phyloP scores from a whole-genome alignment of 2,113 vertebrate species.

The Sceloporus undulatus region DNA sequence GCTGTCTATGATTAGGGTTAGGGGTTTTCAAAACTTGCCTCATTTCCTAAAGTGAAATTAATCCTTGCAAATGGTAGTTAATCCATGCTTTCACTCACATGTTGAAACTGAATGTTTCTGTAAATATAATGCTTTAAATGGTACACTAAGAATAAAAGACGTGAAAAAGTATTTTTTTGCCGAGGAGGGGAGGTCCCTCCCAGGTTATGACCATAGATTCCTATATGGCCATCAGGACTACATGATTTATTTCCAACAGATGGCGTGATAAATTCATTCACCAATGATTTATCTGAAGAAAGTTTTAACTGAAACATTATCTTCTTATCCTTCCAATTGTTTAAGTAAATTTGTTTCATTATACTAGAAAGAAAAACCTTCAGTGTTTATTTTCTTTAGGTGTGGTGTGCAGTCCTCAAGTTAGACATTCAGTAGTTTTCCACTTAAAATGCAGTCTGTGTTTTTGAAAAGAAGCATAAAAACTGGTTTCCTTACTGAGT shows the following conservation, averaged over 20 bases:
- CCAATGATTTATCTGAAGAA: constrained; percentile 41
- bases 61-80: constrained; percentile 20
- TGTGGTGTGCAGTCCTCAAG: constrained; percentile 3
- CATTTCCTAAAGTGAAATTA: constrained; percentile 9
- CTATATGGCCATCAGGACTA: constrained; percentile 29
- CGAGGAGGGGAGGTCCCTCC: neutral
- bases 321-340: constrained; percentile 13
- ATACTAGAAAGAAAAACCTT: constrained; percentile 10
- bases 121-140: constrained; percentile 8
- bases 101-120: neutral
- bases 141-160: neutral
- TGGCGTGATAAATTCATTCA: constrained; percentile 41
- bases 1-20: neutral
- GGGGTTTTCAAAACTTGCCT: constrained; percentile 20
- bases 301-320: constrained; percentile 27
- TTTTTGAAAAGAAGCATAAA: constrained; percentile 5
- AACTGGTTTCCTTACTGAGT: constrained; percentile 18
- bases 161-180: constrained; percentile 9
- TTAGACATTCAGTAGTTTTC: constrained; percentile 39
- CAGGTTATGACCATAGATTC: constrained; percentile 45
- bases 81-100: constrained; percentile 18
- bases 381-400: constrained; percentile 19
- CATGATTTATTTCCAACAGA: neutral
- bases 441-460: constrained; percentile 8
- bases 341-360: constrained; percentile 41